Evolutionary conservation across 2,888 invertebrate species (phyloP).

Genomic region (Microdon myrmicae): DNA sequence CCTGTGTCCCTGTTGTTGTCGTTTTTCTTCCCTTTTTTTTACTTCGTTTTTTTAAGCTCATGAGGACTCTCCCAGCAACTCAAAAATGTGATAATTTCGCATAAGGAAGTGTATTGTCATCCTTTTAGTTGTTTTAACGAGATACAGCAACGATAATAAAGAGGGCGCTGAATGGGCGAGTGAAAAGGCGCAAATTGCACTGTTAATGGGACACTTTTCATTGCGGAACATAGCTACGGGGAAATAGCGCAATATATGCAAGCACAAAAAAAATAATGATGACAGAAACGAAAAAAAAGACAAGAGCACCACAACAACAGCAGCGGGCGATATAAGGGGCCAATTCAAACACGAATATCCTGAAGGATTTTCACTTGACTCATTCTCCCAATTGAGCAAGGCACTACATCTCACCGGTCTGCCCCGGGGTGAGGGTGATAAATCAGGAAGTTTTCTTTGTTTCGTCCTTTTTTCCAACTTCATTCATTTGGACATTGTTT

Average conservation of each 20-base stretch:
- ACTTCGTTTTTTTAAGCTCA: background rate
- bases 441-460: slow-evolving; percentile 44
- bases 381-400: slow-evolving; percentile 26
- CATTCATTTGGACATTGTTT: slow-evolving; percentile 6
- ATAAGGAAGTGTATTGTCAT: slow-evolving; percentile 51
- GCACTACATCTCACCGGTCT: background rate
- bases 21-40: too few relatives aligned
- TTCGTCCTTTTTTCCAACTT: slow-evolving; percentile 19
- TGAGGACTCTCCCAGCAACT: slow-evolving; percentile 10
- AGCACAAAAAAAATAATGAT: slow-evolving; percentile 1
- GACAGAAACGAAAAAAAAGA: background rate
- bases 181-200: slow-evolving; percentile 25
- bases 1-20: too few relatives aligned
- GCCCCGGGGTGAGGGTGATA: slow-evolving; percentile 29
- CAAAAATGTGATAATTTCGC: slow-evolving; percentile 46
- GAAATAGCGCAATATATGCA: slow-evolving; percentile 3
- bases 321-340: slow-evolving; percentile 28
- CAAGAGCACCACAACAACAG: too few relatives aligned
- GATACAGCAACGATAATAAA: slow-evolving; percentile 22
- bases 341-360: slow-evolving; percentile 49
- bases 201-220: slow-evolving; percentile 43
- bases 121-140: slow-evolving; percentile 47
- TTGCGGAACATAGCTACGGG: slow-evolving; percentile 15
- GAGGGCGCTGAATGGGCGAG: background rate
- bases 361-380: slow-evolving; percentile 48